A percentile compares a stretch with the other conserved stretches of the same genome.
These are phyloP conservation scores for Tribolium castaneum DNA, from an alignment of 1,140 invertebrate genomes.

Conservation along the genomic window DNA sequence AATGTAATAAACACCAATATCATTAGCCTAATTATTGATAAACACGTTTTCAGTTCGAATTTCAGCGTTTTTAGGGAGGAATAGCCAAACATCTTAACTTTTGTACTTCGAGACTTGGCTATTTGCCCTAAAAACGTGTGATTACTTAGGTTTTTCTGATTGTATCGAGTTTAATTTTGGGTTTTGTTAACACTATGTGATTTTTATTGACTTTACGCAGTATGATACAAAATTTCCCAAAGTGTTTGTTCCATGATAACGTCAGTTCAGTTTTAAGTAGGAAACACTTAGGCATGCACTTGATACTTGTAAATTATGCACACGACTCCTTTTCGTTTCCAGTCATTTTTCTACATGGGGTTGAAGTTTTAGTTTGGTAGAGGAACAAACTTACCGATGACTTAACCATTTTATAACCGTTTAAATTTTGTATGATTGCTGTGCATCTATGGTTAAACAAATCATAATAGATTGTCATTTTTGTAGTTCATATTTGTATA, in stretches of 20 bases:
- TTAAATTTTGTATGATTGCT: conserved; percentile 35
- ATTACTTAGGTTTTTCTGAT: background rate
- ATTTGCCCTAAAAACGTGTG: conserved; percentile 3
- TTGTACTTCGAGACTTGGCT: conserved; percentile 2
- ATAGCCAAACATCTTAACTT: background rate
- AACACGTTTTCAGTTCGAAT: conserved; percentile 12
- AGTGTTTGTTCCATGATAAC: conserved; percentile 21
- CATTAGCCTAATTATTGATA: conserved; percentile 52
- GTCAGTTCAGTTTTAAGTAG: conserved; percentile 24
- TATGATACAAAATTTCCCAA: conserved; percentile 30
- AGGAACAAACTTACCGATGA: conserved; percentile 21
- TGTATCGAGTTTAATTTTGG: conserved; percentile 6
- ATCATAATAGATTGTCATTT: conserved; percentile 38
- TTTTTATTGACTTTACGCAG: conserved; percentile 25
- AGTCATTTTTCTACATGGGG: conserved; percentile 5
- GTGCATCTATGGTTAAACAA: conserved; percentile 30
- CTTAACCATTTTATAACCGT: conserved; percentile 20
- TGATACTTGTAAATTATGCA: conserved; percentile 17
- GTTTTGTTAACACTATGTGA: conserved; percentile 1
- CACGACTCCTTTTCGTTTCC: conserved; percentile 3
- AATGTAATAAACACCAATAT: conserved; percentile 48
- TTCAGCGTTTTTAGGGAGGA: background rate
- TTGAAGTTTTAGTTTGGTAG: conserved; percentile 29
- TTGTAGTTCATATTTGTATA: conserved; percentile 47
- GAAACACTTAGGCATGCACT: conserved; percentile 31